These are phyloP conservation scores for Chrysina gloriosa DNA, from an alignment of 2,888 invertebrate species.

Conservation along the genomic window DNA sequence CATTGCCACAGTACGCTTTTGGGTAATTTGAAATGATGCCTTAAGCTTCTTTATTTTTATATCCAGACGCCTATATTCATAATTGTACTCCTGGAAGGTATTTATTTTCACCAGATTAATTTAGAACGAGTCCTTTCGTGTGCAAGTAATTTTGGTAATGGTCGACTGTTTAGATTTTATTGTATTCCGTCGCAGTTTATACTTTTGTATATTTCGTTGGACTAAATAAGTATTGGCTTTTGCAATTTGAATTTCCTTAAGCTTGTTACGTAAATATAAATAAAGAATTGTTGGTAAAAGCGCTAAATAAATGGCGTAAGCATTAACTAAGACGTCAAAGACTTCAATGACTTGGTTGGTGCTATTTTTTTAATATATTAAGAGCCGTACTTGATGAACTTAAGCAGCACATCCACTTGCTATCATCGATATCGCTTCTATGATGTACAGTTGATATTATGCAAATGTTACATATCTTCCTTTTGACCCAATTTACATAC, in stretches of 20 bases:
- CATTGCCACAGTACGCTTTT: background rate
- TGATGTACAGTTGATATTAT: conserved; percentile 2
- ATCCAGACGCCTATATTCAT: background rate
- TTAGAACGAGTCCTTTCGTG: background rate
- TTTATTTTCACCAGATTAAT: background rate
- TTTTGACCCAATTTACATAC: background rate
- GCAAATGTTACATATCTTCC: background rate
- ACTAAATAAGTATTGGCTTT: no score
- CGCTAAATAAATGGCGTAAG: no score
- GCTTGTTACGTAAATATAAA: no score
- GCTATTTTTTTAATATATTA: no score
- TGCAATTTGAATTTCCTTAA: no score
- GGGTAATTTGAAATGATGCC: conserved; percentile 2
- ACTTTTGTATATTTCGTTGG: no score
- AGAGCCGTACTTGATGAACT: background rate
- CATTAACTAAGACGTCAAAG: no score
- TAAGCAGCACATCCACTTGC: background rate
- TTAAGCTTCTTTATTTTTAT: background rate
- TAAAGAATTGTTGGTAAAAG: no score
- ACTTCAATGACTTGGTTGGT: no score
- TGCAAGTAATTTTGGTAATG: background rate
- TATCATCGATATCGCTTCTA: background rate
- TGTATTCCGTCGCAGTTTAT: background rate
- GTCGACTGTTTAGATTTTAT: background rate
- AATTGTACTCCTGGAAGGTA: background rate